Evolutionary conservation across 2,113 vertebrate species (phyloP).

Genomic region (Peucedramus taeniatus): DNA sequence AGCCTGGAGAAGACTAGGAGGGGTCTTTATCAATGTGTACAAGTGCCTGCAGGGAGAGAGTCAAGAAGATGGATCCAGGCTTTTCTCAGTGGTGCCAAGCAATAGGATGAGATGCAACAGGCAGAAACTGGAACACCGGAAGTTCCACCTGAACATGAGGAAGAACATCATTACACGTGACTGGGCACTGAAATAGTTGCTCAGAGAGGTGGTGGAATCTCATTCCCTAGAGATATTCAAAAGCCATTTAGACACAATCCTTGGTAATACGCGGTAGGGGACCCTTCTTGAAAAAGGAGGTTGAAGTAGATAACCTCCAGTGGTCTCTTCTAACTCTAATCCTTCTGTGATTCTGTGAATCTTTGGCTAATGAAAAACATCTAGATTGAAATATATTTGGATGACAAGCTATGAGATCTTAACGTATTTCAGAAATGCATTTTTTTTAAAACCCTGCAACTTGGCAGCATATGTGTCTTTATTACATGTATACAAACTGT

Average conservation of each 20-base stretch:
- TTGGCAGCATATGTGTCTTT: neutral
- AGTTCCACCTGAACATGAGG: neutral
- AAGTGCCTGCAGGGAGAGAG: accelerated
- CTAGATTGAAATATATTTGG: neutral
- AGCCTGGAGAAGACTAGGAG: neutral
- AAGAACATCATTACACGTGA: too few species aligned
- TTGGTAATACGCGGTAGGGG: neutral
- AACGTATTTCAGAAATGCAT: accelerated
- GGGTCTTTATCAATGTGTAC: neutral
- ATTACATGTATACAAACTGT: neutral
- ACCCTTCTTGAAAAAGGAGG: neutral
- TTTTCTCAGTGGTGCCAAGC: neutral
- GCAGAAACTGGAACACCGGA: neutral
- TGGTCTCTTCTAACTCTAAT: neutral
- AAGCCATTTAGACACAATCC: neutral
- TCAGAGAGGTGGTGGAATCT: neutral
- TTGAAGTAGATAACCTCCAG: neutral
- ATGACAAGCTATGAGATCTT: neutral
- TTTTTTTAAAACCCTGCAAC: neutral
- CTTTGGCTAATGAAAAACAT: neutral
- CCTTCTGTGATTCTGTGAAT: neutral
- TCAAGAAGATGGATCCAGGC: neutral
- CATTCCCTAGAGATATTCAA: neutral
- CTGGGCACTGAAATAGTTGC: neutral
- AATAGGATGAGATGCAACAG: neutral